A percentile compares a stretch with the other conserved stretches of the same genome.
These are phyloP conservation scores for Myotis davidii DNA, from an alignment of 2,113 vertebrate species.

Conservation along the genomic window DNA sequence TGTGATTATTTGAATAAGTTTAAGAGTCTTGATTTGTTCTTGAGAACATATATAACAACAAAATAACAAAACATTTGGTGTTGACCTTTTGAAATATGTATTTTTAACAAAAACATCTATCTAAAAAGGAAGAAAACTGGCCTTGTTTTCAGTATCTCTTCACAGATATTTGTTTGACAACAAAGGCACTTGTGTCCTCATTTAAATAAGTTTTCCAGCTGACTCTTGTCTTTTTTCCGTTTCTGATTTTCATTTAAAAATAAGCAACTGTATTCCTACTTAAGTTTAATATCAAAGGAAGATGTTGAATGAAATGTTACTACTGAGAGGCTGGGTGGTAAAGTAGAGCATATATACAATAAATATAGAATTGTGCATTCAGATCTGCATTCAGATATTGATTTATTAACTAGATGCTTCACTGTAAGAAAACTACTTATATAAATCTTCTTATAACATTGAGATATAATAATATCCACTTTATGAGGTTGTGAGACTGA, in stretches of 20 bases:
- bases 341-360: neutral
- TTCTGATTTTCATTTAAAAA: slow-evolving; percentile 30
- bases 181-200: neutral
- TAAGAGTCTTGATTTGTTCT: neutral
- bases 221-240: slow-evolving; percentile 15
- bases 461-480: neutral
- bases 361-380: neutral
- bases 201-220: slow-evolving; percentile 18
- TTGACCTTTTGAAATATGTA: neutral
- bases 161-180: slow-evolving; percentile 27
- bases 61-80: neutral
- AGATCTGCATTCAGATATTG: neutral
- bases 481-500: neutral
- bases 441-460: neutral
- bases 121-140: neutral
- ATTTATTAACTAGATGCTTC: slow-evolving; percentile 6
- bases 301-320: neutral
- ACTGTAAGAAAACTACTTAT: neutral
- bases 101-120: neutral
- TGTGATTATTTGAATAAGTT: slow-evolving; percentile 36
- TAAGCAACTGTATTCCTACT: neutral
- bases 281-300: neutral
- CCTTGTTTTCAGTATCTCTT: slow-evolving; percentile 5
- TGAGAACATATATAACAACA: neutral
- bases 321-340: neutral